Conservation (phyloP, 1,140 invertebrate species). For the Coenobita brevimanus region DNA sequence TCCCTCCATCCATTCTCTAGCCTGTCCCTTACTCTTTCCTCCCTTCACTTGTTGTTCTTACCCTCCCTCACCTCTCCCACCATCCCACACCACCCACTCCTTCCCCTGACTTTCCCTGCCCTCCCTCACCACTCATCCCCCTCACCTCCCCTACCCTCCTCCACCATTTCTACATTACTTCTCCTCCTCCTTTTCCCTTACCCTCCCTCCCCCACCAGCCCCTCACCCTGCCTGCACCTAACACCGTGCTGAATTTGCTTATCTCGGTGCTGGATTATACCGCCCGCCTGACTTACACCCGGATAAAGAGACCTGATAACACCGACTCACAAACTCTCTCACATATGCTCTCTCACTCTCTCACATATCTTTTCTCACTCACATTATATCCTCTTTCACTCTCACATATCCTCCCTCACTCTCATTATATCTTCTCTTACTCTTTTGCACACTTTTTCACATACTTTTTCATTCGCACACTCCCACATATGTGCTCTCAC, state of each 20-base stretch:
- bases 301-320: no score
- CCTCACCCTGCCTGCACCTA: not conserved
- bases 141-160: not conserved
- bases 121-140: not conserved
- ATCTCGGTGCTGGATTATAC: no score
- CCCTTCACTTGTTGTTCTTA: not conserved
- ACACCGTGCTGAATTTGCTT: no score
- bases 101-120: not conserved
- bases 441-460: not conserved
- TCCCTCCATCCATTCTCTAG: not conserved
- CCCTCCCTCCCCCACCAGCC: not conserved
- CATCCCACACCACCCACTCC: not conserved
- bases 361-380: not conserved
- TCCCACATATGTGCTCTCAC: not conserved
- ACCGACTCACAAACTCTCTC: not conserved
- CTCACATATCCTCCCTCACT: not conserved
- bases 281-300: no score
- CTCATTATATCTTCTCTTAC: not conserved
- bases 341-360: conserved; percentile 5
- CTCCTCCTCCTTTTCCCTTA: not conserved
- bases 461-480: not conserved
- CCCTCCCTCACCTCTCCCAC: no score
- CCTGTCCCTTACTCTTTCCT: not conserved
- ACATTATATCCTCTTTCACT: not conserved
- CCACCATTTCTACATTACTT: not conserved